phyloP scores from a whole-genome alignment of 2,797 vertebrate genomes.

The Mormyrops attenuatus region DNA sequence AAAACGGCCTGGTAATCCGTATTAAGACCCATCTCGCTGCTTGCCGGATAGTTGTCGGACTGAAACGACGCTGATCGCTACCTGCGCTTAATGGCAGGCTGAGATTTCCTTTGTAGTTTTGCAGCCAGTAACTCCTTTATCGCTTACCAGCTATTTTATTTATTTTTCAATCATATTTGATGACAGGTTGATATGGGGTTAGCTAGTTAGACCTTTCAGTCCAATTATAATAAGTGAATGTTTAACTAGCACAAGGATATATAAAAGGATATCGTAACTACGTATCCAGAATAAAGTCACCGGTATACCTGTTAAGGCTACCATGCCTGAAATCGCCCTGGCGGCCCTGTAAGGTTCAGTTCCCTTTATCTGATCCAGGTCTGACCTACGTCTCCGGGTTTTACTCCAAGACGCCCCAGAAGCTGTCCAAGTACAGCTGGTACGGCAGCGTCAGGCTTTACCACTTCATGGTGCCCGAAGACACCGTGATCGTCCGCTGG shows the following conservation, averaged over 20 bases:
- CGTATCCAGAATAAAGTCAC: background rate
- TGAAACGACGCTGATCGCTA: background rate
- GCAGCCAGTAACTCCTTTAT: background rate
- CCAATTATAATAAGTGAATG: background rate
- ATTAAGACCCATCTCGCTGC: background rate
- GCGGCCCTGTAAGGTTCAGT: background rate
- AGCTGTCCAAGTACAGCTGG: constrained; percentile 82
- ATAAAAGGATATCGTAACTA: background rate
- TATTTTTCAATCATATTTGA: background rate
- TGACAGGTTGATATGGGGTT: background rate
- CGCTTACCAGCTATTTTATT: background rate
- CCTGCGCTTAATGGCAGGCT: background rate
- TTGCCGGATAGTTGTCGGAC: background rate
- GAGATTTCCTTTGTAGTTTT: background rate
- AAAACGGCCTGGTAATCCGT: background rate
- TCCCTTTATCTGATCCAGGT: constrained; percentile 40
- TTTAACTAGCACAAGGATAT: background rate
- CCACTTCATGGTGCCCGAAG: constrained; percentile 78
- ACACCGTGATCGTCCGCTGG: constrained; percentile 76
- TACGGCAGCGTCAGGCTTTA: constrained; percentile 81
- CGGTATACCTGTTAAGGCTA: background rate
- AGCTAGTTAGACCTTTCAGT: background rate
- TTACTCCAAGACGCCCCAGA: constrained; percentile 79
- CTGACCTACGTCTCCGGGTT: constrained; percentile 71
- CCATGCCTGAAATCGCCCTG: background rate